A percentile compares a stretch with the other conserved stretches of the same genome.
phyloP scores from a whole-genome alignment of 2,113 vertebrate genomes.

The Pluvialis apricaria region DNA sequence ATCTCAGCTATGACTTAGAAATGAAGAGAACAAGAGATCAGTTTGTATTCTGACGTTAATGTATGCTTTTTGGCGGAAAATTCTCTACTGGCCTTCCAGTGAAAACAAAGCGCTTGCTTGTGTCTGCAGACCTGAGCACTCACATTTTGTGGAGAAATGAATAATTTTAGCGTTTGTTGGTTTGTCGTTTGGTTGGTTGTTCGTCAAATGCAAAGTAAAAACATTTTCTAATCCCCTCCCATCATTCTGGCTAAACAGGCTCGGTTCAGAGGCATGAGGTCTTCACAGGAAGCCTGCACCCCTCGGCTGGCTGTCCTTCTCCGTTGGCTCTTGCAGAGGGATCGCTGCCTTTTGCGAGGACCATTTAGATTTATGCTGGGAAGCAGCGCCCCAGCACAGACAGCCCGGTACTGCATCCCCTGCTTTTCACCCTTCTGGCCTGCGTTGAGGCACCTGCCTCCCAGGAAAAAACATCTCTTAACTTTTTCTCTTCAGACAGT shows the following conservation, averaged over 20 bases:
- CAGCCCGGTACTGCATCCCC: not conserved
- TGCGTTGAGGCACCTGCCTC: no score
- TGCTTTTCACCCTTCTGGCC: not conserved
- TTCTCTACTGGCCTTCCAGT: not conserved
- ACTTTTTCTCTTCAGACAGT: not conserved
- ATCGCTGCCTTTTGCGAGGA: not conserved
- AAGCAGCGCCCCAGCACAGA: not conserved
- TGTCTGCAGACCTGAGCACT: not conserved
- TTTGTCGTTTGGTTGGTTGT: not conserved
- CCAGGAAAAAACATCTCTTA: no score
- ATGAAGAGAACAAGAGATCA: not conserved
- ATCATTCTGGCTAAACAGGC: slow-evolving; percentile 7
- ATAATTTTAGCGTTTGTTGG: not conserved
- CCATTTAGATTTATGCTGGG: not conserved
- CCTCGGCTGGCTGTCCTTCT: slow-evolving; percentile 2
- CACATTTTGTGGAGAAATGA: not conserved
- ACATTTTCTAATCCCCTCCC: not conserved
- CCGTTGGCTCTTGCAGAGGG: not conserved
- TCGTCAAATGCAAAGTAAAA: not conserved
- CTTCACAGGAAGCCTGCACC: not conserved
- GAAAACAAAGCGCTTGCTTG: not conserved
- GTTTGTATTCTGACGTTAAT: not conserved
- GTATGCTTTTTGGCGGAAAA: not conserved
- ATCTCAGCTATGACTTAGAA: not conserved
- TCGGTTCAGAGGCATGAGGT: slow-evolving; percentile 26